A percentile compares a stretch with the other conserved stretches of the same genome.
Conservation (phyloP, 1,140 invertebrate genomes). For the Anoplolepis gracilipes region DNA sequence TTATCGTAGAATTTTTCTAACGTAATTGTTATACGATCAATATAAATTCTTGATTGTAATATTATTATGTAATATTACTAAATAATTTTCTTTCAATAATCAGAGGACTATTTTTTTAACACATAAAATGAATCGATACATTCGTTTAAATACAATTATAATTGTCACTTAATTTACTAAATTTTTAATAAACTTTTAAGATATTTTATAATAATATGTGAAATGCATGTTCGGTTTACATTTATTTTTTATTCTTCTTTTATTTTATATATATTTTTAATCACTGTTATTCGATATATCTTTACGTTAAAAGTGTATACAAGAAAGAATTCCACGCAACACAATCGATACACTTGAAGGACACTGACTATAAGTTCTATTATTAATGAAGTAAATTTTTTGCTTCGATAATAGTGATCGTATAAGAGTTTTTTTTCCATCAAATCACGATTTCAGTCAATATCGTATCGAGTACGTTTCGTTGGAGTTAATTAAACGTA, state of each 20-base stretch:
- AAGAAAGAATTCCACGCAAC: neutral
- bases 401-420: conserved; percentile 25
- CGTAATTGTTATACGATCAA: neutral
- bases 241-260: neutral
- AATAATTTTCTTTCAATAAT: too few relatives aligned
- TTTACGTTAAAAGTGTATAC: too few relatives aligned
- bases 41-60: neutral
- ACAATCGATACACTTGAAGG: neutral
- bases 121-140: too few relatives aligned
- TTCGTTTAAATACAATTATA: neutral
- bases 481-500: conserved; percentile 57
- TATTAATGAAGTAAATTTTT: conserved; percentile 3
- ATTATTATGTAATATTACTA: neutral
- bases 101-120: too few relatives aligned
- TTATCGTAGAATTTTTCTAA: neutral
- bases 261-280: neutral
- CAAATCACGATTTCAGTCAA: conserved; percentile 25
- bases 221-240: neutral
- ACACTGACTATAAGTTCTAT: neutral
- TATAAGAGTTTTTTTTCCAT: conserved; percentile 20
- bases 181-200: neutral
- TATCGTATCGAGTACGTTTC: conserved; percentile 40
- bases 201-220: neutral
- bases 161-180: neutral
- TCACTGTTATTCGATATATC: neutral